Evolutionary conservation across 2,797 vertebrate species (phyloP).

Genomic region (Crocodylus rhombifer): DNA sequence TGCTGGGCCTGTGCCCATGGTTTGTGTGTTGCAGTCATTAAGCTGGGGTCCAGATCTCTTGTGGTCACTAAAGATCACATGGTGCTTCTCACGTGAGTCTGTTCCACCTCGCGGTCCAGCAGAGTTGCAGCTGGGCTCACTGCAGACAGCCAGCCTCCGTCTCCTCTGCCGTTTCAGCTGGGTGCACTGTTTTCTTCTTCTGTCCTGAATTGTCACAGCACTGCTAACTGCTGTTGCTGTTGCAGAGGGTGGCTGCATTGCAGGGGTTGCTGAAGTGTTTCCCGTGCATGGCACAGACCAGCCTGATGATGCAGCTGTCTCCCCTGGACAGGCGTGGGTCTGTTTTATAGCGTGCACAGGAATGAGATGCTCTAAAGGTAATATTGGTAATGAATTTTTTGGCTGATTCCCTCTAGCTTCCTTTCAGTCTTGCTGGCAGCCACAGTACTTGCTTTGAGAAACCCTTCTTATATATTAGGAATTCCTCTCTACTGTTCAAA

Average conservation of each 20-base stretch:
- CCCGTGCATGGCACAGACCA: too few species aligned
- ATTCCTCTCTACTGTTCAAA: not conserved
- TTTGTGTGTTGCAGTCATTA: not conserved
- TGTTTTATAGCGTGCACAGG: not conserved
- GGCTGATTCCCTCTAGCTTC: not conserved
- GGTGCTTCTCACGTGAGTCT: not conserved
- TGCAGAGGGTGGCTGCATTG: not conserved
- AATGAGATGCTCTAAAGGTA: too few species aligned
- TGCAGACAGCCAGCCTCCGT: not conserved
- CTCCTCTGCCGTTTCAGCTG: not conserved
- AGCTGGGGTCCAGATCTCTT: not conserved
- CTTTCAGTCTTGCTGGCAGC: not conserved
- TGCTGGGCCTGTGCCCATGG: not conserved
- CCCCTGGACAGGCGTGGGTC: too few species aligned
- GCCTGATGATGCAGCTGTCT: too few species aligned
- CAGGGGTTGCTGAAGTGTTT: not conserved
- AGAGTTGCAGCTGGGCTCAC: not conserved
- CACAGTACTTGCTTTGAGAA: accelerated
- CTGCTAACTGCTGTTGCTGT: not conserved
- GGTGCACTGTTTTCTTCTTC: not conserved
- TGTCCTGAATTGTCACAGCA: not conserved
- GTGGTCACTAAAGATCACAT: not conserved
- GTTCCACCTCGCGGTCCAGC: not conserved
- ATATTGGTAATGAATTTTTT: not conserved
- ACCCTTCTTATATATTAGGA: not conserved